Evolutionary conservation across 2,888 invertebrate genomes (phyloP).

Genomic region (Cephus rjabovi): DNA sequence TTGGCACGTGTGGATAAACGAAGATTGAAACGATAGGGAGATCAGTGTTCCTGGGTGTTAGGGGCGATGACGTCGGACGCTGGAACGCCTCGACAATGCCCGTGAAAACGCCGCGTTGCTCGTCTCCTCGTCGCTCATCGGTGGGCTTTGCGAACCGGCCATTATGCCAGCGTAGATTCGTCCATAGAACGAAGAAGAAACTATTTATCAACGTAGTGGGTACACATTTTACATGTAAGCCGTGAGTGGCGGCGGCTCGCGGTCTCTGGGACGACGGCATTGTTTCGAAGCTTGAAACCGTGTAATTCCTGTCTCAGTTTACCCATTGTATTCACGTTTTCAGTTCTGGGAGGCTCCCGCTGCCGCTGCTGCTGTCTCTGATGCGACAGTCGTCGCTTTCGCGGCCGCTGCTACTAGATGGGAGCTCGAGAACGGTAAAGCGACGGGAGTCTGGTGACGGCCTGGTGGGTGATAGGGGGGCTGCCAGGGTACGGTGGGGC

Average conservation of each 20-base stretch:
- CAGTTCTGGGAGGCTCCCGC: constrained; percentile 17
- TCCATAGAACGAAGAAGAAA: constrained; percentile 33
- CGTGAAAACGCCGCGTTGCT: not conserved
- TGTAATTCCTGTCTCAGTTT: not conserved
- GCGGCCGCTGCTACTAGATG: not conserved
- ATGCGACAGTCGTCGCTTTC: not conserved
- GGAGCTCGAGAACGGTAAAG: not conserved
- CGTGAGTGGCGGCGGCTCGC: constrained; percentile 18
- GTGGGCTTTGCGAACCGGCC: not conserved
- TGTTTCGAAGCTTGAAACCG: constrained; percentile 38
- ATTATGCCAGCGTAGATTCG: not conserved
- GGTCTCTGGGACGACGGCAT: constrained; percentile 27
- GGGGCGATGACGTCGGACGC: not conserved
- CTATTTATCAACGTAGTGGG: constrained; percentile 44
- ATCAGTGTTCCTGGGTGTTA: not conserved
- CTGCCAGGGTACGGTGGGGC: not conserved
- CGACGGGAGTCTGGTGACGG: not conserved
- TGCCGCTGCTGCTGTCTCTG: constrained; percentile 8
- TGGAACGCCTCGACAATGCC: not conserved
- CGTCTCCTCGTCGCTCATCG: not conserved
- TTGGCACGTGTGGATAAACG: not conserved
- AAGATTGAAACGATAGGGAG: not conserved
- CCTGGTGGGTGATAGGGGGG: not conserved
- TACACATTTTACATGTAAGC: constrained; percentile 43
- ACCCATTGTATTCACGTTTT: constrained; percentile 19